Evolutionary conservation across 2,113 vertebrate genomes (phyloP), one percentile per base, ranked within the genome.

Genomic region (Dasyurus viverrinus): DNA sequence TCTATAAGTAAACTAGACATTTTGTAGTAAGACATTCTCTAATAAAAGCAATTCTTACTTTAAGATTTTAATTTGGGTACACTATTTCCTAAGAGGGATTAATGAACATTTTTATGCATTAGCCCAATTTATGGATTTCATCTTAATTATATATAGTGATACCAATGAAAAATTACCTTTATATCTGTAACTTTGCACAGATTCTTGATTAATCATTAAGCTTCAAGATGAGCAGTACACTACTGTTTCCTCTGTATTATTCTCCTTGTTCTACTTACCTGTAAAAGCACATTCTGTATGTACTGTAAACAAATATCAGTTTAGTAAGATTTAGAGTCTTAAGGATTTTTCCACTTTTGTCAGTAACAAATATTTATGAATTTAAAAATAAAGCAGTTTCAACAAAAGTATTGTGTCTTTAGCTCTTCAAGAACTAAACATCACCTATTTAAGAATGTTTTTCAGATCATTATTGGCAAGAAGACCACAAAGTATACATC

Each of bases 281-380:
- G 99, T 99, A 99, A 98, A 99, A 99, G 99, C 99, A 99, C 99
- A 99, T 99, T 98, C 98, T 98, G 96, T 98, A 98, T 98, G 98
- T 99, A 99, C 99, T 99, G 98, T 99, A 99, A 98, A 98, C 98
- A 98, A 97, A 97, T 98, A 98, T 97, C 94, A 95, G 98, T 99
- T 99, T 98, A 99, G 98, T 98, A 98, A 98, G 98, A 98, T 98
- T 98, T 99, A 99, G 57, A 68, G 98, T 99, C 98, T 98, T 98
- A 98, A 98, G 98, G 98, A 98, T 97, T 99, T 99, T 99, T 99
- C 98, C 98, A 99, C 98, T 99, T 99, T 99, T 99, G 98, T 99
- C 98, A 99, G 98, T 99, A 98, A 99, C 98, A 98, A 97, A 98
- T 99, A 99, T 99, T 99, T 99, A 99, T 99, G 99, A 98, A 98